Evolutionary conservation across 2,113 vertebrate genomes (phyloP).

Genomic region (Vombatus ursinus): DNA sequence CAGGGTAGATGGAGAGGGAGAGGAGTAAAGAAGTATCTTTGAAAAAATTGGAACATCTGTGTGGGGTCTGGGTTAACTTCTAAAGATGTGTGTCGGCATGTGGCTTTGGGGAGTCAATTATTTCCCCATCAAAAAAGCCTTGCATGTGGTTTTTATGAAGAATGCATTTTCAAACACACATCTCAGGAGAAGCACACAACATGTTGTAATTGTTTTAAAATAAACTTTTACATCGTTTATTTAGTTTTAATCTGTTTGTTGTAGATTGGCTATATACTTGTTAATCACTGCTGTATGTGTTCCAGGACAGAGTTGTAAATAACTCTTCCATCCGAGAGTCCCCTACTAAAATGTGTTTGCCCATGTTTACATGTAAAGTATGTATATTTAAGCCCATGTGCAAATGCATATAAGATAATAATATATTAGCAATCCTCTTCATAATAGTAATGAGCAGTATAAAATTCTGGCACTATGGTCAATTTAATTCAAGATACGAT

Average conservation of each 20-base stretch:
- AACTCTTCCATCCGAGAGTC: slow-evolving; percentile 72
- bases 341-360: slow-evolving; percentile 70
- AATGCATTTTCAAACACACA: slow-evolving; percentile 78
- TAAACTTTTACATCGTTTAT: slow-evolving; percentile 79
- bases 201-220: slow-evolving; percentile 82
- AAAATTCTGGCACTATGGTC: slow-evolving; percentile 65
- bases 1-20: not conserved
- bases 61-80: slow-evolving; percentile 76
- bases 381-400: slow-evolving; percentile 66
- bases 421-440: slow-evolving; percentile 58
- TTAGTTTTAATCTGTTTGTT: slow-evolving; percentile 79
- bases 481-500: slow-evolving; percentile 63
- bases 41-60: slow-evolving; percentile 70
- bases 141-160: slow-evolving; percentile 84
- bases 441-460: slow-evolving; percentile 15
- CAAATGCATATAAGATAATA: slow-evolving; percentile 70
- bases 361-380: slow-evolving; percentile 73
- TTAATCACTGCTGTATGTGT: slow-evolving; percentile 77
- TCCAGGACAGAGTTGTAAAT: slow-evolving; percentile 78
- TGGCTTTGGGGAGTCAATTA: slow-evolving; percentile 74
- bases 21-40: slow-evolving; percentile 20
- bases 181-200: slow-evolving; percentile 80
- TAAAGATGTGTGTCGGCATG: slow-evolving; percentile 76
- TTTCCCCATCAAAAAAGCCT: slow-evolving; percentile 78
- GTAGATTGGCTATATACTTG: slow-evolving; percentile 75